A percentile compares a stretch with the other conserved stretches of the same genome.
Evolutionary conservation across 2,113 vertebrate species (phyloP).

Genomic region (Hippocampus comes): DNA sequence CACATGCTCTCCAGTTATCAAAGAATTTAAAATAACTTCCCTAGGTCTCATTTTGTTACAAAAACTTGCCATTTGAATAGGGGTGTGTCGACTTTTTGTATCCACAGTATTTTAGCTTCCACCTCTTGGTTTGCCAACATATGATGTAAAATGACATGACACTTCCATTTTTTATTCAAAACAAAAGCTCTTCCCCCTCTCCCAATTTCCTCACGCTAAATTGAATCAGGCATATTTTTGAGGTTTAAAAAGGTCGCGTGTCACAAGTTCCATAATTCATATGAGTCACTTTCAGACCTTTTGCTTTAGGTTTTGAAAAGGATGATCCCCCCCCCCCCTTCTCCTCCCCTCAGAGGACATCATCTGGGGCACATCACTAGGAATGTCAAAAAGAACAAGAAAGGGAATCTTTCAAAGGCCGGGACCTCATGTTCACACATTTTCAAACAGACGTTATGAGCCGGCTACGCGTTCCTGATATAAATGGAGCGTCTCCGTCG

Average conservation of each 20-base stretch:
- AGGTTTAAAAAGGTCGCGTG: slow-evolving; percentile 13
- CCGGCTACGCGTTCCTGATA: slow-evolving; percentile 20
- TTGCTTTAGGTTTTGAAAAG: slow-evolving; percentile 31
- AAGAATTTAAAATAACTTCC: too few relatives aligned
- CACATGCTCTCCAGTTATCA: too few relatives aligned
- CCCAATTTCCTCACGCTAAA: slow-evolving; percentile 33
- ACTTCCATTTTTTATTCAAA: neutral
- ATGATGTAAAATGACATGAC: neutral
- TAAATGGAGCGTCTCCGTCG: slow-evolving; percentile 32
- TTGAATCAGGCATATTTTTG: slow-evolving; percentile 23
- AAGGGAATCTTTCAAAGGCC: slow-evolving; percentile 28
- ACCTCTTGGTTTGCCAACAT: neutral
- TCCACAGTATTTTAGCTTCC: neutral
- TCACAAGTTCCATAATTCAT: neutral
- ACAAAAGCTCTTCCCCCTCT: neutral
- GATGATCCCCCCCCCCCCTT: neutral
- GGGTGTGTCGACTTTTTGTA: neutral
- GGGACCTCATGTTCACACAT: slow-evolving; percentile 13
- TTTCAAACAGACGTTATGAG: slow-evolving; percentile 35
- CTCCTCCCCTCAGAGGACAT: slow-evolving; percentile 25
- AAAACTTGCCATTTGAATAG: neutral
- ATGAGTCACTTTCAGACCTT: slow-evolving; percentile 23
- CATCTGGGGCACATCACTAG: neutral
- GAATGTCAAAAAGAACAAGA: slow-evolving; percentile 37
- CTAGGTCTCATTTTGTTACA: too few relatives aligned